phyloP scores from a whole-genome alignment of 2,797 vertebrate genomes.

The Acomys russatus region DNA sequence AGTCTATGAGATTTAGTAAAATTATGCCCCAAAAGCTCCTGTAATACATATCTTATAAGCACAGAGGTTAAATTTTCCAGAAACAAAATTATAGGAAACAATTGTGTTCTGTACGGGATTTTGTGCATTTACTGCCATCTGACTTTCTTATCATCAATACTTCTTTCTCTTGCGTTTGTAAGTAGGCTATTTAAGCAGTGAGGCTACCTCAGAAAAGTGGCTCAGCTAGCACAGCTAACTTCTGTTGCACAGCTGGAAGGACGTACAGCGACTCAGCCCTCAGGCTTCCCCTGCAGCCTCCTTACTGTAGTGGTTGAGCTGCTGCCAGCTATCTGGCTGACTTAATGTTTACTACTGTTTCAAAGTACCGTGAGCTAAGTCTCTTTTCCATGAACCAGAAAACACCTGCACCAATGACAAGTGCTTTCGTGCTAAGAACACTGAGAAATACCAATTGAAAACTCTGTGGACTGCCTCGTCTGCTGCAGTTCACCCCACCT shows the following conservation, averaged over 20 bases:
- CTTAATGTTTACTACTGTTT: conserved; percentile 18
- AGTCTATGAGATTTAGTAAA: background rate
- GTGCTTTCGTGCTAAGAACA: background rate
- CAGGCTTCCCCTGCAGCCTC: background rate
- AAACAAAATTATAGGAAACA: background rate
- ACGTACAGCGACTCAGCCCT: background rate
- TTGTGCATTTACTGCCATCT: background rate
- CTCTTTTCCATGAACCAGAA: conserved; percentile 18
- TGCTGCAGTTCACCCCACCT: too few species aligned
- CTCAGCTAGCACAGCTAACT: background rate
- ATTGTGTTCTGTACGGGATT: background rate
- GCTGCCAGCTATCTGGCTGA: background rate
- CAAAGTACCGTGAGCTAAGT: background rate
- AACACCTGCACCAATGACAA: background rate
- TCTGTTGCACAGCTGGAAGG: background rate
- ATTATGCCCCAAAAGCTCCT: background rate
- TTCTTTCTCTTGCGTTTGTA: background rate
- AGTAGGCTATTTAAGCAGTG: background rate
- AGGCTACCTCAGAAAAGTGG: conserved; percentile 13
- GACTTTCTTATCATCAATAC: conserved; percentile 27
- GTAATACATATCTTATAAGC: background rate
- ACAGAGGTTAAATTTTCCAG: background rate
- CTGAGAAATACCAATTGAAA: background rate
- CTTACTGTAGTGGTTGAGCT: background rate
- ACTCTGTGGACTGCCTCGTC: background rate